Evolutionary conservation across 2,113 vertebrate genomes (phyloP), one percentile per base, ranked within the genome.

Genomic region (Eurypyga helias): DNA sequence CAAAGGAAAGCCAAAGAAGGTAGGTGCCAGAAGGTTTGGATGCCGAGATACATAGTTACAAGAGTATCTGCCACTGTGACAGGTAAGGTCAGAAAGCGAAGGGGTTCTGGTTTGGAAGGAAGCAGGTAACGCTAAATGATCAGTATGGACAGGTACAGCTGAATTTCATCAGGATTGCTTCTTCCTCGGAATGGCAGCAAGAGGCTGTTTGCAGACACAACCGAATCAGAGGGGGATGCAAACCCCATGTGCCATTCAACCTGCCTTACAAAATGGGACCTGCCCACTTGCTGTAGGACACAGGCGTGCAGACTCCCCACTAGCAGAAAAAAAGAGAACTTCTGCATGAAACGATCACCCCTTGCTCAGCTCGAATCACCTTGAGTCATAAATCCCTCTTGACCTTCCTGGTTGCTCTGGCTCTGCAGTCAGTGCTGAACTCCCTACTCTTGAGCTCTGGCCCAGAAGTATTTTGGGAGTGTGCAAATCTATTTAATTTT

Each of bases 401-500:
- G 62, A 96, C 69, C 83, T 72, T 92, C 36, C 57, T 65, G 28
- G 41, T 80, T 91, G 38, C 43, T 90, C 36, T 72, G 70, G 77
- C 73, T 90, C 83, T 85, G 52, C 73, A 76, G 60, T 87, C 73
- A 29, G 51, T 76, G 61, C 38, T 72, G 62, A 95, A 73, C 25
- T 83, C 25, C 33, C 52, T 60, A 21, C 45, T 80, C 23, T 65
- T 79, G n/a, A 76, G 73, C 80, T 86, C 83, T 82, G 33, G 66
- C 20, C 25, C 70, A 88, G 34, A 65, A 58, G 46, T 90, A 94
- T 83, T 96, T 83, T 87, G 70, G n/a, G 70, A 96, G 36, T 72
- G 73, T 94, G 52, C 19, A 91, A 73, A 89, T 85, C 46, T 84
- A 65, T 73, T 79, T 94, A 62, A 83, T 88, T 52, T 90, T 82